Conservation (phyloP, 1,140 invertebrate genomes). For the Oreohelix idahoensis region DNA sequence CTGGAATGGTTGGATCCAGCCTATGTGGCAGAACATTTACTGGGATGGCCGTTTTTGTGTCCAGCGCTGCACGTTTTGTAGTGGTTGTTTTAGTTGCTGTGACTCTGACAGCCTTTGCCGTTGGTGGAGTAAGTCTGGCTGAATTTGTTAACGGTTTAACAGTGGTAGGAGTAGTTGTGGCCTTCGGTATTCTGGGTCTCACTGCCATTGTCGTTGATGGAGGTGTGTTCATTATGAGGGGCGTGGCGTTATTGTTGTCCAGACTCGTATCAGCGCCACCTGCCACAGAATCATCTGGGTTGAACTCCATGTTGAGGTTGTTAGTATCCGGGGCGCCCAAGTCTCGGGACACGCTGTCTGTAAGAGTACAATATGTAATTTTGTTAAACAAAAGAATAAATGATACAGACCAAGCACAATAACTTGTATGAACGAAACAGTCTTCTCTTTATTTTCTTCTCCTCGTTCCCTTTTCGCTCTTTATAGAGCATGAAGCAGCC, state of each 20-base stretch:
- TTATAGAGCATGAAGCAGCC: too few species aligned
- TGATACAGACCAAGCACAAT: too few species aligned
- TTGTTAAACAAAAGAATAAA: too few species aligned
- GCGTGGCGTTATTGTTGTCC: constrained; percentile 18
- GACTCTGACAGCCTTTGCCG: background rate
- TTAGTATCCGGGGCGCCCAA: constrained; percentile 10
- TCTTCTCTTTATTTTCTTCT: too few species aligned
- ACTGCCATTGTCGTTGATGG: background rate
- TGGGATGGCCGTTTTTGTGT: background rate
- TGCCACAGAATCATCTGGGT: constrained; percentile 7
- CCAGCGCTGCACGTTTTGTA: background rate
- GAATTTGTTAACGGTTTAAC: background rate
- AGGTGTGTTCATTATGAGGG: background rate
- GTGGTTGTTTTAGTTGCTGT: constrained; percentile 4
- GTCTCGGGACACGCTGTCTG: background rate
- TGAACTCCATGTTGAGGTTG: constrained; percentile 19
- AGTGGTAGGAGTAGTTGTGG: background rate
- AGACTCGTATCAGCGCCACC: background rate
- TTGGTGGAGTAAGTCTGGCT: background rate
- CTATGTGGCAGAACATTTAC: background rate
- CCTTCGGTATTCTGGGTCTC: background rate
- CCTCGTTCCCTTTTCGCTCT: too few species aligned
- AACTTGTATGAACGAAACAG: too few species aligned
- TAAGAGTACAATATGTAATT: too few species aligned
- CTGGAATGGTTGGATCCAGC: too few species aligned